Base-by-base conservation (phyloP, 2,888 invertebrate species). In the Drosophila borborema region DNA sequence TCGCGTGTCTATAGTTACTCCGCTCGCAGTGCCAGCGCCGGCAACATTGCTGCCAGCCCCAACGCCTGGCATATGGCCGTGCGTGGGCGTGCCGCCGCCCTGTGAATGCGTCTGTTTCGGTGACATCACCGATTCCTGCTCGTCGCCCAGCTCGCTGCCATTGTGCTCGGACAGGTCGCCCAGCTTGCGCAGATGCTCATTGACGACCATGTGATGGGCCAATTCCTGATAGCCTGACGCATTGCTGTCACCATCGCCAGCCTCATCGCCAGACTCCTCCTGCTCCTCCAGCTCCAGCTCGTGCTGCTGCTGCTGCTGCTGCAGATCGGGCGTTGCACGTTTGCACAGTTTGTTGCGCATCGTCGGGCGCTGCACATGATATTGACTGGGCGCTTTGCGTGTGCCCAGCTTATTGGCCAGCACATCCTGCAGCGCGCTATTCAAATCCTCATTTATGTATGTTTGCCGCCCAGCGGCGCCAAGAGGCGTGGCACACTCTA, bases 321-420 rank as follows among this genome's bases (percentile, higher is more conserved):
- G 55, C 7, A 74, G 75, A 66, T 87, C 78, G 63, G 82, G 64
- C 45, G 88, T 76, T 62, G 86, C 90, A 3, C 70, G 74, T 41
- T 81, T 97, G 94, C 97, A 96, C 92, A 97, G 98, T 94, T 99
- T 99, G 94, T 99, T 99, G 75, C 99, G 95, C 59, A 99, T 95
- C 34, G 99, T 99, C 80, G 99, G 98, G 79, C 99, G 95, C 9
- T 99, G 99, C 92, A 99, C 98, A 88, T 98, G 98, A 94, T 99
- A 99, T 88, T 98, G 96, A 63, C 98, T 97, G 61, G 99, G 97
- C 10, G 99, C 99, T 69, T 99, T 95, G 53, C 99, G 94, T 8
- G 98, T 98, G 79, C 98, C 99, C 83, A 99, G 94, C 91, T 97
- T 97, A 20, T 98, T 98, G 81, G 96, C 96, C 93, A 98, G 97